These are phyloP conservation scores for Gnathonemus longibarbis DNA, from an alignment of 2,113 vertebrate genomes.

Conservation along the genomic window DNA sequence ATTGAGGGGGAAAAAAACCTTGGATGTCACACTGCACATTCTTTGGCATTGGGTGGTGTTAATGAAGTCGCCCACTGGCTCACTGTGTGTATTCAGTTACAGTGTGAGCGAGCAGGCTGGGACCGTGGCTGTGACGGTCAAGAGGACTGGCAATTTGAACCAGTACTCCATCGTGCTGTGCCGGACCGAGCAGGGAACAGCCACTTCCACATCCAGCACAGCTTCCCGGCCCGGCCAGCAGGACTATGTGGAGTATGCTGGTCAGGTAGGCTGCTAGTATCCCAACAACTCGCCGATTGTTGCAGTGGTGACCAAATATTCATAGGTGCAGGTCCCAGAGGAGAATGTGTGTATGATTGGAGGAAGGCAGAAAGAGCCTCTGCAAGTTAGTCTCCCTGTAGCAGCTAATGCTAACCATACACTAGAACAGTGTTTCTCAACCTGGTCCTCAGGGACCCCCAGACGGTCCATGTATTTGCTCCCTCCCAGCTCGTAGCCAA, in stretches of 20 bases:
- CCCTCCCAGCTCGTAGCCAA: too few species aligned
- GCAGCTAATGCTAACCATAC: background rate
- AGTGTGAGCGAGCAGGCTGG: slow-evolving; percentile 77
- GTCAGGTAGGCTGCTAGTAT: slow-evolving; percentile 67
- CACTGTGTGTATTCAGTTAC: slow-evolving; percentile 63
- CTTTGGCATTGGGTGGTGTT: background rate
- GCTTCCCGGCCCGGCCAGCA: slow-evolving; percentile 61
- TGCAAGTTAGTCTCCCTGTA: background rate
- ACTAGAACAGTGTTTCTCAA: background rate
- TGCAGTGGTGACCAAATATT: background rate
- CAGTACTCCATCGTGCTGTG: slow-evolving; percentile 91
- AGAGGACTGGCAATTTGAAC: slow-evolving; percentile 81
- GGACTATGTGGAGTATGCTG: slow-evolving; percentile 84
- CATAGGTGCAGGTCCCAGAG: background rate
- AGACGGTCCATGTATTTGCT: too few species aligned
- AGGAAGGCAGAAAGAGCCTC: background rate
- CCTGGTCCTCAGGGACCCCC: too few species aligned
- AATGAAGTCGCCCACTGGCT: background rate
- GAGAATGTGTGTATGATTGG: background rate
- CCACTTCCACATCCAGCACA: slow-evolving; percentile 61
- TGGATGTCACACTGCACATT: background rate
- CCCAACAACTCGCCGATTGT: background rate
- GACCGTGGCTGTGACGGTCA: slow-evolving; percentile 72
- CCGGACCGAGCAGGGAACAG: slow-evolving; percentile 73
- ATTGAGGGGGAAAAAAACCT: background rate